Percentiles rank a stretch among this genome's conserved stretches.
These are phyloP conservation scores for Halichoerus grypus DNA, from an alignment of 2,113 vertebrate genomes.

Conservation along the genomic window DNA sequence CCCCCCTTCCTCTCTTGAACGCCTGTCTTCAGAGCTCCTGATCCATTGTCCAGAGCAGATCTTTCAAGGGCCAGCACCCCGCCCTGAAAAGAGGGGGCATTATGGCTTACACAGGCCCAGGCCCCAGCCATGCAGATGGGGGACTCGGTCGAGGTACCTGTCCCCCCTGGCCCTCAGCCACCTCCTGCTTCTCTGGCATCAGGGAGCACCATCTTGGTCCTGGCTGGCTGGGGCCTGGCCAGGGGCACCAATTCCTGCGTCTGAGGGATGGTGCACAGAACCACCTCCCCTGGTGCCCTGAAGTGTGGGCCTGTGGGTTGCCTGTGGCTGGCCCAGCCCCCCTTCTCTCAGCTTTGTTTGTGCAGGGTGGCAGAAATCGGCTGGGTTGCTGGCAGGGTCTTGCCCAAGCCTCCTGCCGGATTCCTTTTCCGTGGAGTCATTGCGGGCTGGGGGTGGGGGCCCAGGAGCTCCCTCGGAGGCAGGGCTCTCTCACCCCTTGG, in stretches of 20 bases:
- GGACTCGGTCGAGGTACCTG: not conserved
- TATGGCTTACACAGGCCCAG: not conserved
- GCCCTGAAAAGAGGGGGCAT: not conserved
- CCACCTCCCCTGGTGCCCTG: not conserved
- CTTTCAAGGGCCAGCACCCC: not conserved
- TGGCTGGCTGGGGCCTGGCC: not conserved
- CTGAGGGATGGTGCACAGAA: not conserved
- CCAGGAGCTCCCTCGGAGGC: not conserved
- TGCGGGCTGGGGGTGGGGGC: fast-evolving
- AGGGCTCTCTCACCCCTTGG: not conserved
- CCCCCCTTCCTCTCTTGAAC: not conserved
- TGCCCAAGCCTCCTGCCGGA: slow-evolving; percentile 75
- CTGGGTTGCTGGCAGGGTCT: slow-evolving; percentile 75
- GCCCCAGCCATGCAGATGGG: not conserved
- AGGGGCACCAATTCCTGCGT: not conserved
- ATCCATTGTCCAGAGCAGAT: not conserved
- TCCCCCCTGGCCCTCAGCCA: slow-evolving; percentile 67
- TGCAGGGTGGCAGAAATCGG: slow-evolving; percentile 52
- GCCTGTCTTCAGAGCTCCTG: not conserved
- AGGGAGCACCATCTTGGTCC: not conserved
- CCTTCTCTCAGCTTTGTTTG: slow-evolving; percentile 32
- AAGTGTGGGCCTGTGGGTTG: not conserved
- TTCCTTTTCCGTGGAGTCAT: slow-evolving; percentile 83
- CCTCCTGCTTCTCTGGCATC: slow-evolving; percentile 63
- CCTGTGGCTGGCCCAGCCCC: not conserved